Percentiles rank a stretch among this genome's conserved stretches.
Evolutionary conservation across 2,797 vertebrate genomes (phyloP).

Genomic region (Lerista edwardsae): DNA sequence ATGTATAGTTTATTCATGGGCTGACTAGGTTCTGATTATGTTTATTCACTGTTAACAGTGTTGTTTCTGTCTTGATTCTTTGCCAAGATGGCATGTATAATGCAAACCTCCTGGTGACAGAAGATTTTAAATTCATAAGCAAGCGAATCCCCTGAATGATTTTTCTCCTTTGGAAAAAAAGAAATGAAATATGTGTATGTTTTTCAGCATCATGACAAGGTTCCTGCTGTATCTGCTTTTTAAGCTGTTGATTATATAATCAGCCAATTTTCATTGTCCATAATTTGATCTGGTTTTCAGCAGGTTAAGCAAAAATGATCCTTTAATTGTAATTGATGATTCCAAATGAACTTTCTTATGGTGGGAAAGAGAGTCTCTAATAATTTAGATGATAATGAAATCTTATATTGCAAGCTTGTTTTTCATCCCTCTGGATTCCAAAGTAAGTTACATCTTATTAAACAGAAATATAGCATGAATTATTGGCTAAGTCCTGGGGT

Average conservation of each 20-base stretch:
- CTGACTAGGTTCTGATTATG: slow-evolving; percentile 6
- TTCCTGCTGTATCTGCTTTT: slow-evolving; percentile 33
- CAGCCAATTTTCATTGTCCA: background rate
- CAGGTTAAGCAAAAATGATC: slow-evolving; percentile 34
- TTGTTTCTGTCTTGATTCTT: slow-evolving; percentile 35
- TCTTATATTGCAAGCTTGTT: background rate
- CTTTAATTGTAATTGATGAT: slow-evolving; percentile 27
- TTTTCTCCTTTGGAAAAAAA: slow-evolving; percentile 25
- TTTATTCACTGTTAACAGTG: slow-evolving; percentile 49
- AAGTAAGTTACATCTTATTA: slow-evolving; percentile 20
- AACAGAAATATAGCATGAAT: background rate
- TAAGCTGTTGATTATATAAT: slow-evolving; percentile 1
- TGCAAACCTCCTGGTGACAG: slow-evolving; percentile 15
- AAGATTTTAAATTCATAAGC: slow-evolving; percentile 37
- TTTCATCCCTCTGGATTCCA: slow-evolving; percentile 5
- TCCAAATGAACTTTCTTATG: slow-evolving; percentile 24
- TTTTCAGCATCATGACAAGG: background rate
- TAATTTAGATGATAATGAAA: slow-evolving; percentile 34
- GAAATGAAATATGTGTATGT: slow-evolving; percentile 21
- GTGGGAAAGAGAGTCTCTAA: background rate
- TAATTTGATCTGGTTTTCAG: slow-evolving; percentile 39
- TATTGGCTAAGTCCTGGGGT: slow-evolving; percentile 17
- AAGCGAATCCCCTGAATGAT: slow-evolving; percentile 9
- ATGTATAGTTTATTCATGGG: slow-evolving; percentile 14
- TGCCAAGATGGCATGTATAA: slow-evolving; percentile 41